phyloP scores from a whole-genome alignment of 2,797 vertebrate genomes.

The Psittacula derbiana region DNA sequence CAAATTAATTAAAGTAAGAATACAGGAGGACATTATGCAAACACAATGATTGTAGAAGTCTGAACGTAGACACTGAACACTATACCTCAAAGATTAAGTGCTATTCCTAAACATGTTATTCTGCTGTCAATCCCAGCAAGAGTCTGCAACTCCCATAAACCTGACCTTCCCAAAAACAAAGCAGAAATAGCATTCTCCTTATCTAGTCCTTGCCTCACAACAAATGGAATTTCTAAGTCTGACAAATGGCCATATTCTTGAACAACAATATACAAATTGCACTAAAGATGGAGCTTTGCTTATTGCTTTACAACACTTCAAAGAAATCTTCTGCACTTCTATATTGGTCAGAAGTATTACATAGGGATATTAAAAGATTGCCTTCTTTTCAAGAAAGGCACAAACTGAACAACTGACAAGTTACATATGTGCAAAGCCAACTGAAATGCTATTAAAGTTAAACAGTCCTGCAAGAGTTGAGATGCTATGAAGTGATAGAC shows the following conservation, averaged over 20 bases:
- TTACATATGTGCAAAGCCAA: background rate
- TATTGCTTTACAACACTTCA: background rate
- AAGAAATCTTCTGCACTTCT: background rate
- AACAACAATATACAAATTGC: background rate
- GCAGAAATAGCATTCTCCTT: background rate
- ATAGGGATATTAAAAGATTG: background rate
- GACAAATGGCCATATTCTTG: background rate
- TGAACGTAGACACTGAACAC: background rate
- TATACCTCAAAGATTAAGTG: background rate
- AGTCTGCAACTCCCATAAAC: background rate
- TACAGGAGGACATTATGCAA: background rate
- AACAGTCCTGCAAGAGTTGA: background rate
- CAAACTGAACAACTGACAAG: background rate
- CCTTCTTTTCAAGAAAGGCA: background rate
- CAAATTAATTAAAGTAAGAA: background rate
- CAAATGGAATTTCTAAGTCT: background rate
- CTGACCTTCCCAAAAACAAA: background rate
- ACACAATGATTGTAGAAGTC: background rate
- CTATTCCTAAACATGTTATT: background rate
- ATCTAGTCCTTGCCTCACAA: background rate
- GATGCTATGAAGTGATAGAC: background rate
- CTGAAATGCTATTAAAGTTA: background rate
- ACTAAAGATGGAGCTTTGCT: background rate
- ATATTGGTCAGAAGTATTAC: background rate
- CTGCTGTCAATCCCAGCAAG: background rate